phyloP scores from a whole-genome alignment of 2,888 invertebrate genomes.

The Antheraea yamamai region DNA sequence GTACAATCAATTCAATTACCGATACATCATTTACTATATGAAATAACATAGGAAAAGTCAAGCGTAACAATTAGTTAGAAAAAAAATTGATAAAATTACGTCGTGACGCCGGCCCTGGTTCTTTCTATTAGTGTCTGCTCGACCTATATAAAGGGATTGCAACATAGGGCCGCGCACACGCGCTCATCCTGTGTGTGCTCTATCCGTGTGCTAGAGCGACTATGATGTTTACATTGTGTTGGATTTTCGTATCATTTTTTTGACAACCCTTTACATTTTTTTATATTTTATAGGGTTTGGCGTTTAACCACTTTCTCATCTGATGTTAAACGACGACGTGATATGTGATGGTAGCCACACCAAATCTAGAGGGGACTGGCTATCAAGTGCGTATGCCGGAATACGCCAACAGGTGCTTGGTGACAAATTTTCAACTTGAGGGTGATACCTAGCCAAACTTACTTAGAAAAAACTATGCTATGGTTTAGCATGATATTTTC shows the following conservation, averaged over 20 bases:
- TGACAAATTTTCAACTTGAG: background rate
- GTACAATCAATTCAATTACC: too few relatives aligned
- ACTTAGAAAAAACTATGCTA: background rate
- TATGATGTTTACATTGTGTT: background rate
- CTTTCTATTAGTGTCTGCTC: constrained; percentile 77
- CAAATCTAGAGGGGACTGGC: background rate
- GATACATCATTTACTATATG: background rate
- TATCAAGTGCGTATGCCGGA: background rate
- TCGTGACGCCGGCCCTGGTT: constrained; percentile 57
- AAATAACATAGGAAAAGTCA: background rate
- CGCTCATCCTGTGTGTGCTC: constrained; percentile 23
- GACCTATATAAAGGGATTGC: constrained; percentile 81
- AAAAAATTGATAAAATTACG: constrained; percentile 19
- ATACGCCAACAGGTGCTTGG: background rate
- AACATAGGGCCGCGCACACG: constrained; percentile 64
- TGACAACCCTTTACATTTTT: too few relatives aligned
- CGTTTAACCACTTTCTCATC: too few relatives aligned
- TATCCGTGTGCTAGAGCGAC: constrained; percentile 2
- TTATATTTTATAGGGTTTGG: too few relatives aligned
- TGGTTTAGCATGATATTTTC: background rate
- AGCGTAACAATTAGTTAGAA: background rate
- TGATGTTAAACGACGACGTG: background rate
- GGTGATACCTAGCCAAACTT: too few relatives aligned
- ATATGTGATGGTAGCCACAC: background rate
- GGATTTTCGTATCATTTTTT: background rate